phyloP scores from a whole-genome alignment of 2,888 invertebrate species.

The Ophion obscuratus region DNA sequence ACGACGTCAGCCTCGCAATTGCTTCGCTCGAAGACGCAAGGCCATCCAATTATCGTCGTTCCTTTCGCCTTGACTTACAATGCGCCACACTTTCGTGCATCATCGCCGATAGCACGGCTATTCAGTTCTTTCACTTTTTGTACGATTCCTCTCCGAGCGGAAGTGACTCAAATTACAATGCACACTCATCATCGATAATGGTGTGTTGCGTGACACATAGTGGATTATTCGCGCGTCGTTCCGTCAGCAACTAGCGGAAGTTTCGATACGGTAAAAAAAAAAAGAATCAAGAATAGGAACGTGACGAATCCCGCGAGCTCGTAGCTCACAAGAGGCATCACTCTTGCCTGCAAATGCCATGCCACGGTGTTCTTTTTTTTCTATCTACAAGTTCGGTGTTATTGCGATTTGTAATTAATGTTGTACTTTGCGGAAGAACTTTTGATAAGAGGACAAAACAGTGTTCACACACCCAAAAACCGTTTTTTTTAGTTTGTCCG shows the following conservation, averaged over 20 bases:
- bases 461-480: not conserved
- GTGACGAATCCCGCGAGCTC: not conserved
- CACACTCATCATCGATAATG: slow-evolving; percentile 59
- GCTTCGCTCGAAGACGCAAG: slow-evolving; percentile 20
- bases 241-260: slow-evolving; percentile 21
- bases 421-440: slow-evolving; percentile 1
- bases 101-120: slow-evolving; percentile 9
- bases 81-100: slow-evolving; percentile 15
- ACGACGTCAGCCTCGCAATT: slow-evolving; percentile 1
- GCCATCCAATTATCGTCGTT: slow-evolving; percentile 11
- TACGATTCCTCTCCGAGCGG: slow-evolving; percentile 55
- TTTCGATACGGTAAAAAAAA: slow-evolving; percentile 23
- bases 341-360: slow-evolving; percentile 6
- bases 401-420: slow-evolving; percentile 19
- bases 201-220: slow-evolving; percentile 31
- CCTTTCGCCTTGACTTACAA: not conserved
- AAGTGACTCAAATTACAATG: slow-evolving; percentile 71
- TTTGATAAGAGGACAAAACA: not conserved
- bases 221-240: slow-evolving; percentile 26
- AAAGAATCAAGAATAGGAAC: not conserved
- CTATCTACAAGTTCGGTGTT: not conserved
- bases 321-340: slow-evolving; percentile 4
- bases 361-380: slow-evolving; percentile 2
- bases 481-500: not conserved
- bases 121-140: slow-evolving; percentile 23